phyloP scores from a whole-genome alignment of 2,888 invertebrate species.

The Spatulosminthurus flaviceps region DNA sequence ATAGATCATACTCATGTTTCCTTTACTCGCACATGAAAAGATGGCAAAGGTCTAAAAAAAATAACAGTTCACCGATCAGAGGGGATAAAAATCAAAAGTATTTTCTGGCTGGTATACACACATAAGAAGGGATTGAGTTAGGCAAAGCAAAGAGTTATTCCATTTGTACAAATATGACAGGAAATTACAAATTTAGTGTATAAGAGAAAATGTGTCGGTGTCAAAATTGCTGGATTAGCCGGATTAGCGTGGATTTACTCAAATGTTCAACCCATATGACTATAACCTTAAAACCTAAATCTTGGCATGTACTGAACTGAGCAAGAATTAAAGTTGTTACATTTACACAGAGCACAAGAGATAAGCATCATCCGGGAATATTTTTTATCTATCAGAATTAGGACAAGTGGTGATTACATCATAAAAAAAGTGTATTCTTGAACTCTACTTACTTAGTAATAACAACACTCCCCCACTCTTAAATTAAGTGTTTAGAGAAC shows the following conservation, averaged over 20 bases:
- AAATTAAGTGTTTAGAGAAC: no score
- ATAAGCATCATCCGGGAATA: no score
- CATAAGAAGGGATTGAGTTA: not conserved
- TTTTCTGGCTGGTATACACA: not conserved
- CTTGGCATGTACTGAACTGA: not conserved
- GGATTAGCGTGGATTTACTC: not conserved
- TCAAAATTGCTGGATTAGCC: constrained; percentile 5
- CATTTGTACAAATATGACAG: not conserved
- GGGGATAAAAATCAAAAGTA: not conserved
- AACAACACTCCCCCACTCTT: no score
- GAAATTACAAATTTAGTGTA: not conserved
- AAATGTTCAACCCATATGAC: not conserved
- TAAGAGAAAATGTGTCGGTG: no score
- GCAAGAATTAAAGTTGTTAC: not conserved
- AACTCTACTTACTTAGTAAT: no score
- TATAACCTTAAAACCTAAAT: not conserved
- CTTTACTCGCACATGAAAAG: not conserved
- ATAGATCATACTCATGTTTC: constrained; percentile 39
- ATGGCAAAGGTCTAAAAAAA: constrained; percentile 16
- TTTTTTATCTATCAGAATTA: no score
- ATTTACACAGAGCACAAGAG: no score
- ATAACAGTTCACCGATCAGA: constrained; percentile 18
- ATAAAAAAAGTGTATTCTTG: no score
- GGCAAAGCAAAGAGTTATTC: no score
- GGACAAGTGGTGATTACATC: no score